Evolutionary conservation across 2,113 vertebrate genomes (phyloP).

Genomic region (Anolis carolinensis): DNA sequence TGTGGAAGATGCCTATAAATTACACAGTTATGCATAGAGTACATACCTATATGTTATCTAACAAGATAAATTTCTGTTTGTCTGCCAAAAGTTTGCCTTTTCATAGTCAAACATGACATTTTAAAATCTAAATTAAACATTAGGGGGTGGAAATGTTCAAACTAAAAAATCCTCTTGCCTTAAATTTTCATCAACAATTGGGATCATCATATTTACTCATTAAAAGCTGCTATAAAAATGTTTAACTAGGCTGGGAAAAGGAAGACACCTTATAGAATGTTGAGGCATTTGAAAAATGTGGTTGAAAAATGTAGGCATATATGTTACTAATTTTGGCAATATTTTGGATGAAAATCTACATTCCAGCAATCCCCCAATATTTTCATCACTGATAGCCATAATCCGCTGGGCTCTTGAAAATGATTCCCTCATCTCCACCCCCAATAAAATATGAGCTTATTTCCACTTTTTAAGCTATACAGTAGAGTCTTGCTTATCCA

Average conservation of each 20-base stretch:
- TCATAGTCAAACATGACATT: background rate
- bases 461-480: too few species aligned
- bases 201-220: constrained; percentile 8
- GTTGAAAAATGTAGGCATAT: constrained; percentile 31
- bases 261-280: background rate
- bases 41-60: background rate
- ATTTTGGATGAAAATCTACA: too few species aligned
- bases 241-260: background rate
- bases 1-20: background rate
- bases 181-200: constrained; percentile 2
- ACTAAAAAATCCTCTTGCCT: background rate
- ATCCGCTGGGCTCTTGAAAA: too few species aligned
- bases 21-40: background rate
- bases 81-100: accelerated
- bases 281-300: background rate
- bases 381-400: too few species aligned
- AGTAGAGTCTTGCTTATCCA: too few species aligned
- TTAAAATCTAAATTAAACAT: background rate
- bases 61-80: background rate
- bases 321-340: constrained; percentile 11
- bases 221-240: background rate
- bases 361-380: too few species aligned
- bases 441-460: too few species aligned
- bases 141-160: background rate
- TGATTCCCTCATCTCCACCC: too few species aligned